These are phyloP conservation scores for Acrobasis consociella DNA, from an alignment of 2,888 invertebrate species.

Conservation along the genomic window DNA sequence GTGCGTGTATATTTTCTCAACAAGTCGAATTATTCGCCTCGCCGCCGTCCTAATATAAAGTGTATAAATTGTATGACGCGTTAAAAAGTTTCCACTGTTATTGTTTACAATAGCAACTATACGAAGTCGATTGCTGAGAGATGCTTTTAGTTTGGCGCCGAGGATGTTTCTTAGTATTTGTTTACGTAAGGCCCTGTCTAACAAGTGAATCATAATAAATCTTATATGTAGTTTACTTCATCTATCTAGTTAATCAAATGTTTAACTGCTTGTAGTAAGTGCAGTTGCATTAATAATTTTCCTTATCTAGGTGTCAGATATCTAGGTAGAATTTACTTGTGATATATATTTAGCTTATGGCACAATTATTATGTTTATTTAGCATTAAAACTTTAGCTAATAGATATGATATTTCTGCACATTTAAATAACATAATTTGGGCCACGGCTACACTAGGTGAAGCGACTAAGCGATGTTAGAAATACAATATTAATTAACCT, in stretches of 20 bases:
- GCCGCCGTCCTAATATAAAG: slow-evolving; percentile 53
- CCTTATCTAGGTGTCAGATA: too few species aligned
- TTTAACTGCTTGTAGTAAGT: too few species aligned
- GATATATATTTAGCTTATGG: too few species aligned
- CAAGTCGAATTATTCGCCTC: slow-evolving; percentile 76
- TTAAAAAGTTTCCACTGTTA: slow-evolving; percentile 78
- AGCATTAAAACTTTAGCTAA: too few species aligned
- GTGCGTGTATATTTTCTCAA: slow-evolving; percentile 76
- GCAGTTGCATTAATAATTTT: too few species aligned
- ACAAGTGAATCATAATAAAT: slow-evolving; percentile 4
- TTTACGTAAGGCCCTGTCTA: slow-evolving; percentile 14
- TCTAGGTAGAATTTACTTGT: too few species aligned
- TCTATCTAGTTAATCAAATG: not conserved
- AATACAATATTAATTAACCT: too few species aligned
- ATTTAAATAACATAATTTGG: too few species aligned
- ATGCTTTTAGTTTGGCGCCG: slow-evolving; percentile 60
- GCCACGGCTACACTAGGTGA: too few species aligned
- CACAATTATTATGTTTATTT: too few species aligned
- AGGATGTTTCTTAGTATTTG: slow-evolving; percentile 19
- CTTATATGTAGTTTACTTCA: not conserved
- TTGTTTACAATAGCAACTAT: slow-evolving; percentile 74
- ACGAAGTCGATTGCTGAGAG: slow-evolving; percentile 63
- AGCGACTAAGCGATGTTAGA: too few species aligned
- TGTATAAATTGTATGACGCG: slow-evolving; percentile 61
- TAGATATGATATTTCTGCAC: too few species aligned